These are phyloP conservation scores for Bryconaethiops microstoma DNA, from an alignment of 2,797 vertebrate species.

Conservation along the genomic window DNA sequence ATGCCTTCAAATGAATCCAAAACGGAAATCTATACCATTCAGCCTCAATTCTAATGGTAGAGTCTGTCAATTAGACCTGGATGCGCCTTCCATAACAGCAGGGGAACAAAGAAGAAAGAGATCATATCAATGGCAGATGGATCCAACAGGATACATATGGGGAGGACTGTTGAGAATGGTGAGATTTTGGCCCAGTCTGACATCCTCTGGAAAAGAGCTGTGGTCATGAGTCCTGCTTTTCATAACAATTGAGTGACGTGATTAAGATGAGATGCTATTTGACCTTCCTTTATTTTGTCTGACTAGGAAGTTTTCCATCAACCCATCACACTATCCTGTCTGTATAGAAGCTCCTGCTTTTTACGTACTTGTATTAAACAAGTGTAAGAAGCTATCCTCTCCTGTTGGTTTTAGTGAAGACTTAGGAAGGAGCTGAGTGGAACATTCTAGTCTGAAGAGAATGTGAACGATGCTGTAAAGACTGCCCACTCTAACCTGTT, in stretches of 20 bases:
- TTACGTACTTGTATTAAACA: conserved; percentile 22
- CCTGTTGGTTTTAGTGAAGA: conserved; percentile 1
- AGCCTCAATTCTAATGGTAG: conserved; percentile 24
- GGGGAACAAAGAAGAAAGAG: conserved; percentile 70
- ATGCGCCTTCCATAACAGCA: conserved; percentile 68
- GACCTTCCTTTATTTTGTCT: conserved; percentile 24
- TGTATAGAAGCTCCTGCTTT: background rate
- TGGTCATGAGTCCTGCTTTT: conserved; percentile 53
- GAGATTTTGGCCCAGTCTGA: conserved; percentile 64
- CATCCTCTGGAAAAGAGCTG: conserved; percentile 67
- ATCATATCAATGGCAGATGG: conserved; percentile 70
- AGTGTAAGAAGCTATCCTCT: background rate
- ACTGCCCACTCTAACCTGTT: background rate
- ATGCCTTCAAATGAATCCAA: conserved; percentile 41
- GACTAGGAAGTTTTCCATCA: background rate
- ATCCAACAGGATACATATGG: conserved; percentile 75
- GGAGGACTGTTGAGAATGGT: conserved; percentile 58
- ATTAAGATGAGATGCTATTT: conserved; percentile 28
- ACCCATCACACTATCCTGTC: background rate
- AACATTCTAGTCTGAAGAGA: conserved; percentile 1
- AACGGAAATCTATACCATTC: conserved; percentile 50
- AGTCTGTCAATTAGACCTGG: conserved; percentile 54
- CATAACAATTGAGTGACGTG: conserved; percentile 52
- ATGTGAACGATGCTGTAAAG: conserved; percentile 1
- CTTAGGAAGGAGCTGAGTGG: background rate